Evolutionary conservation across 2,113 vertebrate genomes (phyloP).

Genomic region (Cyanoramphus novaezelandiae): DNA sequence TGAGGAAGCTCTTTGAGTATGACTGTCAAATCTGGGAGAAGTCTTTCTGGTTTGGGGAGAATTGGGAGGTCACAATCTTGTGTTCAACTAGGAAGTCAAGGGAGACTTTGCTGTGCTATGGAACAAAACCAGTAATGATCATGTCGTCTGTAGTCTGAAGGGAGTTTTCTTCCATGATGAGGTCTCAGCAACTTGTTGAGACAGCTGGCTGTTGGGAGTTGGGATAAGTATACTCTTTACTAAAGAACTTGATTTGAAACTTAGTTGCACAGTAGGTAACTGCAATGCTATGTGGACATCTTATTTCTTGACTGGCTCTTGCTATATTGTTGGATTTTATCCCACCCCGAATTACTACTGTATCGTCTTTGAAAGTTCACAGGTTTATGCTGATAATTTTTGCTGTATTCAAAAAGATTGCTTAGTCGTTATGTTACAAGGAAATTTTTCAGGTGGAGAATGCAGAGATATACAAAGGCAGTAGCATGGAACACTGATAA

Average conservation of each 20-base stretch:
- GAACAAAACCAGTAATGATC: neutral
- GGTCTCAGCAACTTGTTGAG: neutral
- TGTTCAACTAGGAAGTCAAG: neutral
- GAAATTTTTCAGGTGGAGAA: neutral
- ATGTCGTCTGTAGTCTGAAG: neutral
- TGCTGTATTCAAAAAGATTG: neutral
- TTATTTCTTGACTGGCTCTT: neutral
- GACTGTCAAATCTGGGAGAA: neutral
- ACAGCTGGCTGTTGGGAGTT: neutral
- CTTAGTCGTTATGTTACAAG: neutral
- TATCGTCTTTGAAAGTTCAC: neutral
- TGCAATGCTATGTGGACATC: neutral
- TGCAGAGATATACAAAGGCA: neutral
- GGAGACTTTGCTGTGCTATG: neutral
- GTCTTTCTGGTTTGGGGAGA: neutral
- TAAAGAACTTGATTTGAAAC: neutral
- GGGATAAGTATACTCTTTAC: neutral
- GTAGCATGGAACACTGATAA: rapidly evolving
- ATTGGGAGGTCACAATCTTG: neutral
- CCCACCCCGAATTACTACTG: neutral
- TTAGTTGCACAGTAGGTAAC: rapidly evolving
- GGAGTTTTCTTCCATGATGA: neutral
- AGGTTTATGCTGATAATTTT: neutral
- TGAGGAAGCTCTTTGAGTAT: neutral
- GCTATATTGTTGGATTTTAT: neutral